Conservation (phyloP, 2,113 vertebrate species). For the Spizaetus ornatus region DNA sequence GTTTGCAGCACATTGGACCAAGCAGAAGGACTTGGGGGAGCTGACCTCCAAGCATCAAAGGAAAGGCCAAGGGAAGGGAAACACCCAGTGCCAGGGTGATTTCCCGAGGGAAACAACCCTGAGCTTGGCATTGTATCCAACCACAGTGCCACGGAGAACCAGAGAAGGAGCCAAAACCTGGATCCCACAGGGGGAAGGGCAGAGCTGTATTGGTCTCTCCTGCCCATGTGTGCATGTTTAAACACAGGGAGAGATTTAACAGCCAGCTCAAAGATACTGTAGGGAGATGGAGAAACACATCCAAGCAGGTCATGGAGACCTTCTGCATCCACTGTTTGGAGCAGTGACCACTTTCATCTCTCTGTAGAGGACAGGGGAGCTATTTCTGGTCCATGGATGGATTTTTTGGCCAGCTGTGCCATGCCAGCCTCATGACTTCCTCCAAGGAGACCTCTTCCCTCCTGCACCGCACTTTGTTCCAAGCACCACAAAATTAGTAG, state of each 20-base stretch:
- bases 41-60: not conserved
- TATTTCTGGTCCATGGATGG: not conserved
- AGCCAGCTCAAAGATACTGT: not conserved
- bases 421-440: not conserved
- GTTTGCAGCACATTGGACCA: not conserved
- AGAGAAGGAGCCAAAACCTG: not conserved
- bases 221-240: not conserved
- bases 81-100: not conserved
- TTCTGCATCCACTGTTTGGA: not conserved
- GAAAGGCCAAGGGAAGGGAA: not conserved
- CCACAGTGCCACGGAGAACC: accelerated
- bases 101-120: not conserved
- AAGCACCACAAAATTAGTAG: not conserved
- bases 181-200: not conserved
- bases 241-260: not conserved
- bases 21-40: not conserved
- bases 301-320: not conserved
- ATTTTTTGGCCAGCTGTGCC: not conserved
- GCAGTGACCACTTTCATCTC: not conserved
- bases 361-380: not conserved
- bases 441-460: not conserved
- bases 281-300: not conserved
- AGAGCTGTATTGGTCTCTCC: not conserved
- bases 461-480: not conserved
- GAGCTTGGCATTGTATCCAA: not conserved